Conservation (phyloP, 2,888 invertebrate genomes). For the Cheilosia impressa region DNA sequence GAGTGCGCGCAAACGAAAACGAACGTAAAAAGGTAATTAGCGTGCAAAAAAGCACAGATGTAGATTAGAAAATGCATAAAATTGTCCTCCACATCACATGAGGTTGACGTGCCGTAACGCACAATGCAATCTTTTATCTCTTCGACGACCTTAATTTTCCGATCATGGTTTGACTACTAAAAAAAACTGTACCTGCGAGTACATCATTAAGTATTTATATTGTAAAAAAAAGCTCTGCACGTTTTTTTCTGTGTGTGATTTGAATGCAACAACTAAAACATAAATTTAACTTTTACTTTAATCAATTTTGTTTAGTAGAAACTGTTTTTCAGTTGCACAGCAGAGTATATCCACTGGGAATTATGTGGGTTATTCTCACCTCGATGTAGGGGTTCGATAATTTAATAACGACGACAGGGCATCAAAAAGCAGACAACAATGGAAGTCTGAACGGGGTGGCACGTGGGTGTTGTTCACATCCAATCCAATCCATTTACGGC, state of each 20-base stretch:
- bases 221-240: slow-evolving; percentile 42
- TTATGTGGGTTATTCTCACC: slow-evolving; percentile 17
- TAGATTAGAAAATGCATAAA: slow-evolving; percentile 42
- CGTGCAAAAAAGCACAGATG: slow-evolving; percentile 28
- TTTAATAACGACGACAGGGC: slow-evolving; percentile 24
- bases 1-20: slow-evolving; percentile 28
- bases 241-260: slow-evolving; percentile 55
- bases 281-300: slow-evolving; percentile 43
- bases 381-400: slow-evolving; percentile 21
- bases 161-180: slow-evolving; percentile 52
- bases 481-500: slow-evolving; percentile 44
- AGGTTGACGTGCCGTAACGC: slow-evolving; percentile 14
- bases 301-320: slow-evolving; percentile 12
- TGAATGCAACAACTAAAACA: slow-evolving; percentile 62
- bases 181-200: slow-evolving; percentile 14
- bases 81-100: slow-evolving; percentile 18
- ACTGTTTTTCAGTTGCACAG: not conserved
- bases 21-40: slow-evolving; percentile 61
- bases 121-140: slow-evolving; percentile 34
- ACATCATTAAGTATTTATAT: not conserved
- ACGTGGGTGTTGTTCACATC: slow-evolving; percentile 25
- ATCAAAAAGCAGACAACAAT: slow-evolving; percentile 26
- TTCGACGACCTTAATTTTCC: slow-evolving; percentile 48
- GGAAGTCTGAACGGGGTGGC: slow-evolving; percentile 10
- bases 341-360: not conserved